Evolutionary conservation across 2,797 vertebrate genomes (phyloP).

Genomic region (Halcyon leucocephala): DNA sequence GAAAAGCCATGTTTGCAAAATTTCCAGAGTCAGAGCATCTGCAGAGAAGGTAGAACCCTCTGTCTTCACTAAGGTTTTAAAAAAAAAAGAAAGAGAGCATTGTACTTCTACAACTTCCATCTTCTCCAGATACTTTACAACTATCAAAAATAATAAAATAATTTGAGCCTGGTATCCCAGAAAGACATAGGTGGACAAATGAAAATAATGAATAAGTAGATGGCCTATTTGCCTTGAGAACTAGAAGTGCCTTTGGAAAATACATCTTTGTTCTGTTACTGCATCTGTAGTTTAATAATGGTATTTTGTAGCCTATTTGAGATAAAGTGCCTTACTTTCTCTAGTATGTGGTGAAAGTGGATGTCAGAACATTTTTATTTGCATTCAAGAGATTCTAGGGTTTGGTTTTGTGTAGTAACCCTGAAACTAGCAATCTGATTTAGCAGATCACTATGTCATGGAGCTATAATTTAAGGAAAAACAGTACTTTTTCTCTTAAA

Average conservation of each 20-base stretch:
- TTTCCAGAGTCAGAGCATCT: background rate
- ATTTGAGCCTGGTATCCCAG: background rate
- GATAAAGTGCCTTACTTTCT: background rate
- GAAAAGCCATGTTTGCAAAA: background rate
- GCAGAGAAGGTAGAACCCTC: background rate
- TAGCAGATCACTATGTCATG: background rate
- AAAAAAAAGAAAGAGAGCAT: background rate
- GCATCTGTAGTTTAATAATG: background rate
- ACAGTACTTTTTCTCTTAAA: background rate
- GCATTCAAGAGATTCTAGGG: background rate
- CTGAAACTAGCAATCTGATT: background rate
- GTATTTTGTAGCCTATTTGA: background rate
- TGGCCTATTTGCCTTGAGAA: background rate
- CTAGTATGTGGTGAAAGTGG: background rate
- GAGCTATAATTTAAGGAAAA: background rate
- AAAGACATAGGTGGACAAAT: background rate
- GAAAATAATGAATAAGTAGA: background rate
- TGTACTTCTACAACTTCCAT: background rate
- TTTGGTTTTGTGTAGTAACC: background rate
- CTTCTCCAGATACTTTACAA: background rate
- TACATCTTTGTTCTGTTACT: background rate
- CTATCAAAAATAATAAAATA: background rate
- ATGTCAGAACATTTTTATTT: background rate
- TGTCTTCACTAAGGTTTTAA: background rate
- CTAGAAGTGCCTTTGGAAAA: background rate